Conservation (phyloP, 2,797 vertebrate species). For the Tauraco hartlaubi region DNA sequence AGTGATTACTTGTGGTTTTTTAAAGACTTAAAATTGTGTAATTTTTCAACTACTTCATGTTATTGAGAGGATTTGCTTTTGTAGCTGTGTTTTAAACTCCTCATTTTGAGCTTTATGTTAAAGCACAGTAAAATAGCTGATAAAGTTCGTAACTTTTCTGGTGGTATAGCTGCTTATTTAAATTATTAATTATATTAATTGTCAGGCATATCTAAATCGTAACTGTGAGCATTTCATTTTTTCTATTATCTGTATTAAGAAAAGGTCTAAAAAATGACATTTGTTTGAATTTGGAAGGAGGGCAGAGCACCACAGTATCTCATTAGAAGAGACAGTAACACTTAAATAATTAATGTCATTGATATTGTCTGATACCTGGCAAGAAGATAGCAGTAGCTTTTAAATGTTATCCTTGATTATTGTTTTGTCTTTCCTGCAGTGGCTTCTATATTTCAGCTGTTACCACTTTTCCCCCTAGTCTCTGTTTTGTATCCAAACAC, state of each 20-base stretch:
- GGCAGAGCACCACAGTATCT: background rate
- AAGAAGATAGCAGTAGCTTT: background rate
- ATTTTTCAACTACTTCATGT: background rate
- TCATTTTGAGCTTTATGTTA: background rate
- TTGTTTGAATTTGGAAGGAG: background rate
- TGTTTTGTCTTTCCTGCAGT: background rate
- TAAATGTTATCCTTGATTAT: background rate
- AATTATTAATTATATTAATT: background rate
- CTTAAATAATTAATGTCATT: background rate
- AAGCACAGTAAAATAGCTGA: background rate
- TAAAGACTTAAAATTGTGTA: background rate
- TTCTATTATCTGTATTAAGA: background rate
- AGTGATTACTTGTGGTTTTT: background rate
- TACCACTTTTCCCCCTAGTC: background rate
- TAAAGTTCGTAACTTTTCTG: background rate
- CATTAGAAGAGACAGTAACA: background rate
- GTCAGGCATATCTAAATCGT: background rate
- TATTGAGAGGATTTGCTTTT: background rate
- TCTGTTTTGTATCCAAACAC: background rate
- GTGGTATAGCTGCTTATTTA: background rate
- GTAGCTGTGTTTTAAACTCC: background rate
- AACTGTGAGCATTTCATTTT: background rate
- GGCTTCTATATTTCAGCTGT: background rate
- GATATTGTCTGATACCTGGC: background rate
- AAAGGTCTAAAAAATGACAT: background rate